These are phyloP conservation scores for Myiopsitta monachus DNA, from an alignment of 2,113 vertebrate genomes.

Conservation along the genomic window DNA sequence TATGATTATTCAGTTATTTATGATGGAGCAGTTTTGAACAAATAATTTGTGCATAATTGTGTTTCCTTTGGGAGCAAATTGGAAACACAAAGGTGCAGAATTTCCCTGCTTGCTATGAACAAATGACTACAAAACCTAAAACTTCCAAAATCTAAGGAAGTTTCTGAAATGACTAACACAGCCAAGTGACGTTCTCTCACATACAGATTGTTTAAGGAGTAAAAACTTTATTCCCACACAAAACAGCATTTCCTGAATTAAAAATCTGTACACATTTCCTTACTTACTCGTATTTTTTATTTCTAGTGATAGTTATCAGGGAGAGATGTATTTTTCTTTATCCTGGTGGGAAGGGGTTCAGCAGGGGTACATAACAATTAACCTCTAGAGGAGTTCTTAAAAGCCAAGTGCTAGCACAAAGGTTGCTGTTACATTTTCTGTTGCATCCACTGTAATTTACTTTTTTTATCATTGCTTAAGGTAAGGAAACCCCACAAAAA, in stretches of 20 bases:
- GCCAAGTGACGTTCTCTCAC: not conserved
- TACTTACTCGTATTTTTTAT: not conserved
- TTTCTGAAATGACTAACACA: not conserved
- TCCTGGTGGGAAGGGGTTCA: not conserved
- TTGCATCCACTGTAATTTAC: not conserved
- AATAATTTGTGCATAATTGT: not conserved
- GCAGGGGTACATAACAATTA: not conserved
- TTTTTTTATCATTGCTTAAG: not conserved
- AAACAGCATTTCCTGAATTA: not conserved
- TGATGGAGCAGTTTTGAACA: not conserved
- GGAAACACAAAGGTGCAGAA: not conserved
- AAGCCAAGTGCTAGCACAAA: not conserved
- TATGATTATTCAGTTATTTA: not conserved
- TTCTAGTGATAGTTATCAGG: not conserved
- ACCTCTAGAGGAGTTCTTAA: not conserved
- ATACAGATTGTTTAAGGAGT: not conserved
- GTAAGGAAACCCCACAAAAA: not conserved
- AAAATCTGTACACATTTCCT: not conserved
- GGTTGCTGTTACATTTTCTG: not conserved
- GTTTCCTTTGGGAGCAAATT: not conserved
- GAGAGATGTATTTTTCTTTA: not conserved
- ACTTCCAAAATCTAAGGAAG: not conserved
- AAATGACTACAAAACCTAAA: not conserved
- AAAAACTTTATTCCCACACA: not conserved
- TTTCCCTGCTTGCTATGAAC: not conserved